Conservation (phyloP, 2,888 invertebrate genomes). For the Phaedon cochleariae region DNA sequence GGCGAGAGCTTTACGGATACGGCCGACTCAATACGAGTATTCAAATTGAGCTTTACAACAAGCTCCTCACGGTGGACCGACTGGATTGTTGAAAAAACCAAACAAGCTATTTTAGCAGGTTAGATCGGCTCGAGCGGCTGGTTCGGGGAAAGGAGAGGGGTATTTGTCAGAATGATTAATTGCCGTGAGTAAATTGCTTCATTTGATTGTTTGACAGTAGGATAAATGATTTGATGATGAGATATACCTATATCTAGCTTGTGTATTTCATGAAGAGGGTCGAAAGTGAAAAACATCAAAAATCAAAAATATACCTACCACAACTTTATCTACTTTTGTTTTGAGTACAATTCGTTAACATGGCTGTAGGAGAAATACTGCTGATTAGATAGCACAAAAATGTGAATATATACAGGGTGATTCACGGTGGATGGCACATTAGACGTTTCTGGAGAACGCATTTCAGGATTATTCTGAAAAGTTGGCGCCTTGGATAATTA, state of each 20-base stretch:
- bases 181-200: slow-evolving; percentile 29
- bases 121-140: slow-evolving; percentile 34
- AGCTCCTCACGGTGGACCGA: slow-evolving; percentile 36
- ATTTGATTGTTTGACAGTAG: slow-evolving; percentile 23
- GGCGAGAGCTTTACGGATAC: slow-evolving; percentile 43
- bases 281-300: no score
- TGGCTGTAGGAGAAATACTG: no score
- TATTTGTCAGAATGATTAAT: slow-evolving; percentile 35
- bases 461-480: no score
- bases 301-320: no score
- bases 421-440: no score
- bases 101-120: slow-evolving; percentile 45
- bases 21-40: slow-evolving; percentile 46
- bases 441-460: no score
- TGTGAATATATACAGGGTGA: no score
- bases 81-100: slow-evolving; percentile 40
- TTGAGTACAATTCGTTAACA: no score
- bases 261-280: slow-evolving; percentile 3
- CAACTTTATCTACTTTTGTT: no score
- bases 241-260: no score
- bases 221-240: slow-evolving; percentile 24
- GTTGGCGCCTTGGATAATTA: no score
- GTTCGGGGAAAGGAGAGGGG: slow-evolving; percentile 12
- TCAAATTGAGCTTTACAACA: slow-evolving; percentile 47
- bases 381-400: no score